Evolutionary conservation across 2,113 vertebrate species (phyloP).

Genomic region (Chaenocephalus aceratus): DNA sequence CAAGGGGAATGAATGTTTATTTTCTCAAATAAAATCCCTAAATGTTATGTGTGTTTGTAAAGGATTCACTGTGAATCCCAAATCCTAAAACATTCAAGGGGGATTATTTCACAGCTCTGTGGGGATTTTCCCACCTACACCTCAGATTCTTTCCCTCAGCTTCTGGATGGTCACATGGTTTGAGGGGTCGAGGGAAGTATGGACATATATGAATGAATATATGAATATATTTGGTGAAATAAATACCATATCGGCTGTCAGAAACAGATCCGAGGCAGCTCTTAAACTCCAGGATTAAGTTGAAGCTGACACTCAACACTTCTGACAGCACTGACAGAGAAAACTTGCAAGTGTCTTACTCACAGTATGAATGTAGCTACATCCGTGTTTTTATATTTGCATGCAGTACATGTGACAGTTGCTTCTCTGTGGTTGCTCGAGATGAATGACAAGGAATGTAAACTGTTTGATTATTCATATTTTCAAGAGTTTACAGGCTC

Average conservation of each 20-base stretch:
- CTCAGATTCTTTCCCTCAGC: slow-evolving; percentile 44
- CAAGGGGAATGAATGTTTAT: slow-evolving; percentile 29
- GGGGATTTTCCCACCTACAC: slow-evolving; percentile 64
- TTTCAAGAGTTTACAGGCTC: neutral
- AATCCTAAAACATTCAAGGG: slow-evolving; percentile 45
- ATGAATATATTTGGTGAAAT: neutral
- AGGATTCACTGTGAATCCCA: slow-evolving; percentile 50
- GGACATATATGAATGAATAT: slow-evolving; percentile 19
- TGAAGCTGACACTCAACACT: slow-evolving; percentile 45
- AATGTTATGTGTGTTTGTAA: slow-evolving; percentile 55
- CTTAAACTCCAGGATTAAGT: slow-evolving; percentile 44
- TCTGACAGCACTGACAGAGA: slow-evolving; percentile 17
- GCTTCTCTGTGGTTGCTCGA: neutral
- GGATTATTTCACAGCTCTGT: slow-evolving; percentile 49
- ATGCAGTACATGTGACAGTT: neutral
- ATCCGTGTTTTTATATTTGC: neutral
- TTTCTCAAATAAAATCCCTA: slow-evolving; percentile 40
- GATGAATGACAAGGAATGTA: neutral
- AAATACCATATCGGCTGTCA: slow-evolving; percentile 26
- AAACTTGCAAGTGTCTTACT: slow-evolving; percentile 13
- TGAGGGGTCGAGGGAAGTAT: slow-evolving; percentile 18
- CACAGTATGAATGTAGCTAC: neutral
- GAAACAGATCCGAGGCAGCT: slow-evolving; percentile 42
- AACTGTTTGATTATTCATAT: neutral
- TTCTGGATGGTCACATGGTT: slow-evolving; percentile 30